phyloP scores from a whole-genome alignment of 2,113 vertebrate genomes.

The Agapornis roseicollis region DNA sequence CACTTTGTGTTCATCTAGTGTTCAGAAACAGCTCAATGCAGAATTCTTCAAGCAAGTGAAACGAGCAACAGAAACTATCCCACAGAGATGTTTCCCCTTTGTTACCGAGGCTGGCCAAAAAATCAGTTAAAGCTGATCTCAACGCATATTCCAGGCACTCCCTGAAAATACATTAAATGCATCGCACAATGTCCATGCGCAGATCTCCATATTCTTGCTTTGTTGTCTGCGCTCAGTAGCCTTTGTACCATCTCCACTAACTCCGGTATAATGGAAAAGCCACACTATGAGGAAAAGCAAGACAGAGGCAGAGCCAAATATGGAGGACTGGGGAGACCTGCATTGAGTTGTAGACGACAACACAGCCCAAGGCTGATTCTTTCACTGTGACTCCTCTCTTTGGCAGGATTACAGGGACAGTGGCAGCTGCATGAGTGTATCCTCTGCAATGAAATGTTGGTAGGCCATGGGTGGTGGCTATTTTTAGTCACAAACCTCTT shows the following conservation, averaged over 20 bases:
- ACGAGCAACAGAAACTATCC: neutral
- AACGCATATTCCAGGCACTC: neutral
- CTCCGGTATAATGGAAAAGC: neutral
- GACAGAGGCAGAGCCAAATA: neutral
- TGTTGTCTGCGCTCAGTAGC: rapidly evolving
- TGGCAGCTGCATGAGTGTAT: neutral
- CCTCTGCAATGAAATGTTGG: neutral
- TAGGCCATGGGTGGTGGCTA: neutral
- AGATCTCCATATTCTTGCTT: neutral
- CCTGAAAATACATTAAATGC: neutral
- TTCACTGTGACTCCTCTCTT: neutral
- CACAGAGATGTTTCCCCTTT: neutral
- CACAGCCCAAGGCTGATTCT: neutral
- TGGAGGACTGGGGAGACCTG: neutral
- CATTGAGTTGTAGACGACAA: neutral
- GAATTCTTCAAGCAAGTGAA: neutral
- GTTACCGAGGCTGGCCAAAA: neutral
- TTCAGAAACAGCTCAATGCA: neutral
- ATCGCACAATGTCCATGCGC: neutral
- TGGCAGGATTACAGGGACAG: neutral
- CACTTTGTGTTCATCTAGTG: rapidly evolving
- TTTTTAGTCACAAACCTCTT: neutral
- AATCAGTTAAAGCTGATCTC: neutral
- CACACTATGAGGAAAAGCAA: neutral
- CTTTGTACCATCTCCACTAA: neutral